These are phyloP conservation scores for Meles meles DNA, from an alignment of 2,113 vertebrate species.

Conservation along the genomic window DNA sequence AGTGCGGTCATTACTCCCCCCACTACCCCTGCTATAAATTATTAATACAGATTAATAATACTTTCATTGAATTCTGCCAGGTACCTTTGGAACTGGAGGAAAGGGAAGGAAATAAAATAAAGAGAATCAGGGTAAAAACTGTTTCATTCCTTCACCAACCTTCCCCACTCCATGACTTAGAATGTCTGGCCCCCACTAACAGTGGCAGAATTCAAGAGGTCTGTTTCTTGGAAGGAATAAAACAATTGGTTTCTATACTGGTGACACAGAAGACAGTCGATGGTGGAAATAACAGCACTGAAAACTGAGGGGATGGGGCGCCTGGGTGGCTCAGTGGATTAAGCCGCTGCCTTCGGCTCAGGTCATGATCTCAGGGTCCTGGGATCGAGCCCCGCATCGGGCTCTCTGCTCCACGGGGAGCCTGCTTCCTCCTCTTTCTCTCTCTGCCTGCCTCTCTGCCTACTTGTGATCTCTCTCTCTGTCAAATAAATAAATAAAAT, in stretches of 20 bases:
- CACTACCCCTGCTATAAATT: not conserved
- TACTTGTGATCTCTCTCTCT: too few relatives aligned
- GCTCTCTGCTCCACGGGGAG: too few relatives aligned
- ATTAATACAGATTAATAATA: not conserved
- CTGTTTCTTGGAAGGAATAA: not conserved
- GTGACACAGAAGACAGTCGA: not conserved
- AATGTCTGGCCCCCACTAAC: not conserved
- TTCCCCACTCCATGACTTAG: not conserved
- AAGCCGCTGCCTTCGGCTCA: too few relatives aligned
- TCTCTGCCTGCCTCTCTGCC: too few relatives aligned
- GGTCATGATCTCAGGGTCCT: too few relatives aligned
- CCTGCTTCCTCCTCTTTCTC: too few relatives aligned
- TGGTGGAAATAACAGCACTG: not conserved
- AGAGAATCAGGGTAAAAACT: not conserved
- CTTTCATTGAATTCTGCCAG: not conserved
- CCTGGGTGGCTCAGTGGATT: too few relatives aligned
- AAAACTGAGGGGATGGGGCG: not conserved
- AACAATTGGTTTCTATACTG: not conserved
- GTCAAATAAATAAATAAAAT: too few relatives aligned
- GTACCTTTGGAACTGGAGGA: not conserved
- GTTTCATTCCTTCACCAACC: not conserved
- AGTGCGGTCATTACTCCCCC: not conserved
- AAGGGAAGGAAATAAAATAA: not conserved
- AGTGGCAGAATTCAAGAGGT: not conserved
- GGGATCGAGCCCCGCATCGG: too few relatives aligned